These are phyloP conservation scores for Epinephelus lanceolatus DNA, from an alignment of 2,113 vertebrate genomes.

Conservation along the genomic window DNA sequence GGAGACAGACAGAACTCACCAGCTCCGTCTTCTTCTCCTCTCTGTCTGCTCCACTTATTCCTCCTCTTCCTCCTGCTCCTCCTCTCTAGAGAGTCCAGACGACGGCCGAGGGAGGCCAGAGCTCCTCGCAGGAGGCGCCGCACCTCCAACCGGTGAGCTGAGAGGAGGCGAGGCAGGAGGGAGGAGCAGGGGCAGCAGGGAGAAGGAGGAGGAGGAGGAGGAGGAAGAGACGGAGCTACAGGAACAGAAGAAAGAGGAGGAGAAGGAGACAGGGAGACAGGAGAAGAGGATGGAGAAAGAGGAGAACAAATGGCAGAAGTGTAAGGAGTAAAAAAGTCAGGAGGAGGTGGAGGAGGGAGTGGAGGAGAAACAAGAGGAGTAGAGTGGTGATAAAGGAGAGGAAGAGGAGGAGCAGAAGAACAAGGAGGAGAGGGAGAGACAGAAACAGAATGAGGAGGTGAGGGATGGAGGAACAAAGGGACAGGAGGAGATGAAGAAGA, in stretches of 20 bases:
- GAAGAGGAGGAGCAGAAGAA: not conserved
- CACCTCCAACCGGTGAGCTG: conserved; percentile 71
- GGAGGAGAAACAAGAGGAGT: not conserved
- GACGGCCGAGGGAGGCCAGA: conserved; percentile 60
- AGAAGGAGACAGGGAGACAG: not conserved
- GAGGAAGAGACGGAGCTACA: not conserved
- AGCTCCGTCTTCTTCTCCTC: conserved; percentile 3
- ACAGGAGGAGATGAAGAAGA: not conserved
- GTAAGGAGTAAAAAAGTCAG: not conserved
- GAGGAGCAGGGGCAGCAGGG: conserved; percentile 65
- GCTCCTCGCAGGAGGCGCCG: conserved; percentile 74
- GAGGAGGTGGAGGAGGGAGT: not conserved
- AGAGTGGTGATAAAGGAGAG: not conserved
- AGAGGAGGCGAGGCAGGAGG: conserved; percentile 73
- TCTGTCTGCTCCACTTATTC: conserved; percentile 12
- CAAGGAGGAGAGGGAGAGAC: not conserved
- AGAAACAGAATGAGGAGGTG: not conserved
- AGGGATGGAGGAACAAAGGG: not conserved
- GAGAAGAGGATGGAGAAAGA: not conserved
- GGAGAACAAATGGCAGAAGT: not conserved
- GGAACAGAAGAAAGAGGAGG: not conserved
- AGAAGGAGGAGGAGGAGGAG: not conserved
- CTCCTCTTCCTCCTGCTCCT: conserved; percentile 34
- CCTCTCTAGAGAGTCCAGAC: conserved; percentile 70
- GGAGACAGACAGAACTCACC: conserved; percentile 27